phyloP scores from a whole-genome alignment of 1,140 invertebrate species.

The Brachionus asplanchnoidis region DNA sequence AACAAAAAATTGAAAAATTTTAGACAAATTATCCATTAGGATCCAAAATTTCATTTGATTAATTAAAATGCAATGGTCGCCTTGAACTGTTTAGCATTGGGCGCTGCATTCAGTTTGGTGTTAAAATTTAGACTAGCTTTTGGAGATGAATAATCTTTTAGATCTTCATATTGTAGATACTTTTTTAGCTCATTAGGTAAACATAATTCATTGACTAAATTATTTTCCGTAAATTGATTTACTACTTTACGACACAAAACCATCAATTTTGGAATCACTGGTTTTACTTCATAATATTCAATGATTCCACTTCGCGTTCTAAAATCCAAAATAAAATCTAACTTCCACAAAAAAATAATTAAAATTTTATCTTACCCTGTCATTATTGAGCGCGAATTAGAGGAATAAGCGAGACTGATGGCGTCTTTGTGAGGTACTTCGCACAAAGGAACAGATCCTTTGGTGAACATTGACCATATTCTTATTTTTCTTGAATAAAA shows the following conservation, averaged over 20 bases:
- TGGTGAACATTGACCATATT: constrained; percentile 35
- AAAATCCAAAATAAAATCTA: neutral
- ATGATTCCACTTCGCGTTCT: constrained; percentile 7
- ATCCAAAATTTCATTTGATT: neutral
- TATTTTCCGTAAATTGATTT: neutral
- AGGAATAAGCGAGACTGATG: constrained; percentile 1
- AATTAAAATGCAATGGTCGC: constrained; percentile 17
- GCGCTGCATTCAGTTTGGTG: neutral
- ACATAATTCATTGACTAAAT: neutral
- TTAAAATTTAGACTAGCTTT: neutral
- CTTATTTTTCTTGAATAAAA: constrained; percentile 34
- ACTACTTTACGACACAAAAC: constrained; percentile 14
- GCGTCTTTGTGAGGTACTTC: neutral
- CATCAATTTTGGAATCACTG: neutral
- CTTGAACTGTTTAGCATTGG: neutral
- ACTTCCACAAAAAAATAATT: neutral
- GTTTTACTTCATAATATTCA: constrained; percentile 4
- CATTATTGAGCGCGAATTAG: constrained; percentile 14
- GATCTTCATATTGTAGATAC: constrained; percentile 2
- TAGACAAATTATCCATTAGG: neutral
- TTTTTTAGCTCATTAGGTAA: constrained; percentile 36
- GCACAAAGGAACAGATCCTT: neutral
- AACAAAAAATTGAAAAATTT: neutral
- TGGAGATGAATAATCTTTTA: neutral
- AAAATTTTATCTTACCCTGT: neutral